Conservation (phyloP, 2,888 invertebrate species). For the Hymenopus coronatus region DNA sequence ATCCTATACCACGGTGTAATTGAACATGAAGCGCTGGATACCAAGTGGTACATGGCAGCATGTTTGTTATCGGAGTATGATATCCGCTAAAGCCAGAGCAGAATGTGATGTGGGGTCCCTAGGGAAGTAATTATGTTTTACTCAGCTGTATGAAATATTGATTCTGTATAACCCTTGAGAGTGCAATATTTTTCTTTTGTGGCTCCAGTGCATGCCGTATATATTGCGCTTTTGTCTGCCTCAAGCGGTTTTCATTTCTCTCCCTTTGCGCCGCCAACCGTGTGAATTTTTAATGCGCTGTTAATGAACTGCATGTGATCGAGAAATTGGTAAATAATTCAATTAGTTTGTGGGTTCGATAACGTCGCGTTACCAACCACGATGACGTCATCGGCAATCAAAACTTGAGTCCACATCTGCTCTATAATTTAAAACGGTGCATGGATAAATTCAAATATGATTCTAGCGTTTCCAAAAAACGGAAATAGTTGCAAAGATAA, state of each 20-base stretch:
- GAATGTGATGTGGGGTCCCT: no score
- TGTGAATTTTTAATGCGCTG: background rate
- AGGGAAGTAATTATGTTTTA: no score
- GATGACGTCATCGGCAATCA: background rate
- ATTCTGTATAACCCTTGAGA: background rate
- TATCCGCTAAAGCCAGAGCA: no score
- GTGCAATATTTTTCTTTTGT: background rate
- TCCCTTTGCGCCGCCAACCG: background rate
- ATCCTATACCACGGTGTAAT: no score
- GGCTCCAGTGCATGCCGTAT: background rate
- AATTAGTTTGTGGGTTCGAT: background rate
- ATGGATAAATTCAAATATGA: background rate
- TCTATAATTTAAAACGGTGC: background rate
- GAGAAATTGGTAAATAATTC: background rate
- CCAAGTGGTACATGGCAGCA: no score
- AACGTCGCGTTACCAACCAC: background rate
- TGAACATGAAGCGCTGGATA: no score
- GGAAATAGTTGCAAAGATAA: no score
- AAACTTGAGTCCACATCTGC: background rate
- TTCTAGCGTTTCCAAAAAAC: no score
- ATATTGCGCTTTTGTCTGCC: background rate
- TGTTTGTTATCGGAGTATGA: no score
- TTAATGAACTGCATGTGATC: background rate
- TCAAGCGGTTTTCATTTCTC: background rate
- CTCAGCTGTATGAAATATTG: background rate